Base-by-base conservation (phyloP, 2,888 invertebrate species). In the Tridacna gigas region DNA sequence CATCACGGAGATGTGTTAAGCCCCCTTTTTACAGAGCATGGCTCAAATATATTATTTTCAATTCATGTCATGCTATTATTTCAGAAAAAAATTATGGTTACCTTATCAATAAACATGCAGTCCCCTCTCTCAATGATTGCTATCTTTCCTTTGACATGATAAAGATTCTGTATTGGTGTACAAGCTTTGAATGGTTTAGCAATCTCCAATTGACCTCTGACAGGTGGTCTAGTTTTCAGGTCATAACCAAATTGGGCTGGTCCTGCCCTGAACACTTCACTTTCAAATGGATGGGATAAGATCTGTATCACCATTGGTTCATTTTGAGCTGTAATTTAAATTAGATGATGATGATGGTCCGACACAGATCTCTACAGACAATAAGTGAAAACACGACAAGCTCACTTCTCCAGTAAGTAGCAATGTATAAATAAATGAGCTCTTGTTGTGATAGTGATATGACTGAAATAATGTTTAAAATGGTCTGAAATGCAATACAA, bases 21-120 rank as follows among this genome's bases (percentile, higher is more conserved):
- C 37, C 7, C 37, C 7, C 37, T 37, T 37, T 37, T 37, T 37
- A 4, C 3, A 37, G 2, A 37, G 37, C 37, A 37, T 37, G 37
- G 37, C 7, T n/a, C 7, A 37, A 37, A 37, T 37, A 37, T 7
- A 37, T 37, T 37, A 4, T 37, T 37, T 37, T 37, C 3, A 37
- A 37, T 37, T 37, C 37, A 37, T 37, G 37, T 37, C 37, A 37
- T 37, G 7, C 3, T 37, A 37, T 37, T 7, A 37, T 37, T 4
- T 37, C 37, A 37, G 37, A 37, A 37, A 7, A 37, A 37, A 37
- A 2, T 4, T 7, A 37, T 7, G 7, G 37, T 48, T 92, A 96
- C 96, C 96, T 99, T 99, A 91, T 98, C 98, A 2, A 99, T 97
- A 94, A 99, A 99, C 96, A 98, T 98, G 95, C 99, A 99, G 90